These are phyloP conservation scores for Calosoma granatense DNA, from an alignment of 1,140 invertebrate species.

Conservation along the genomic window DNA sequence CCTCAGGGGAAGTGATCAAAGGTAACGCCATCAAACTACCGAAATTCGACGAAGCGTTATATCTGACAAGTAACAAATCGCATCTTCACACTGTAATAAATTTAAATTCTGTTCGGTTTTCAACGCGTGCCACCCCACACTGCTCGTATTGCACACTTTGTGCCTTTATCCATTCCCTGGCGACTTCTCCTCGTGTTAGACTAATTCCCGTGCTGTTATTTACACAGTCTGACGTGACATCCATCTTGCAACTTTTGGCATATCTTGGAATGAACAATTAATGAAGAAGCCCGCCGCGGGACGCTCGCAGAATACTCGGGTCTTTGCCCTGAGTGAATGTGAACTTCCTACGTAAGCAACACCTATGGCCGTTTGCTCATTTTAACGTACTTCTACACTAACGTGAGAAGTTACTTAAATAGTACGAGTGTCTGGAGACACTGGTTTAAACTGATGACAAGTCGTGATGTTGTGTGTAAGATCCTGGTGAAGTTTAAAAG, in stretches of 20 bases:
- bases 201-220: neutral
- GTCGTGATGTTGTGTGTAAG: too few relatives aligned
- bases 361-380: neutral
- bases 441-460: neutral
- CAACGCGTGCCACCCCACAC: neutral
- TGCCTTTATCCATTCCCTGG: too few relatives aligned
- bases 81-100: conserved; percentile 3
- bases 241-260: neutral
- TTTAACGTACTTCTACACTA: neutral
- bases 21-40: neutral
- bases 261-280: neutral
- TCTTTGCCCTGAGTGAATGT: neutral
- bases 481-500: too few relatives aligned
- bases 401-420: neutral
- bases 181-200: neutral
- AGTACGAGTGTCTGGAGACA: neutral
- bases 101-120: conserved; percentile 9
- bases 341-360: neutral
- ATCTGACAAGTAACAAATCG: conserved; percentile 6
- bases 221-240: neutral
- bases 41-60: conserved; percentile 3
- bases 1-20: conserved; percentile 1
- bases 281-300: neutral
- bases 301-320: neutral
- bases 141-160: neutral